phyloP scores from a whole-genome alignment of 2,113 vertebrate genomes.

The Strix aluco region DNA sequence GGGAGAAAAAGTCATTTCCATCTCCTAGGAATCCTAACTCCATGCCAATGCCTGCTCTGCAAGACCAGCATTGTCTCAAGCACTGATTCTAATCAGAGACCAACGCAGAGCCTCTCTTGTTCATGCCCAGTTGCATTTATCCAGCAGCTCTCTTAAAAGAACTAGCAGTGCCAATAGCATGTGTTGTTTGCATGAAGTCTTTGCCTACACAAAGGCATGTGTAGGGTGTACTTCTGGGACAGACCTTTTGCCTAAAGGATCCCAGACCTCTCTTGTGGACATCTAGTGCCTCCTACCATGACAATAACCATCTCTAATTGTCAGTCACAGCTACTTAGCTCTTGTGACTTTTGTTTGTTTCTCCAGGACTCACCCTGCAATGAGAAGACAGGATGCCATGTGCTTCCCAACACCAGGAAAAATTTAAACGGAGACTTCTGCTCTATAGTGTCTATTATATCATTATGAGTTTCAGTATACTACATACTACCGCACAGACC shows the following conservation, averaged over 20 bases:
- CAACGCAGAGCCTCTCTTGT: not conserved
- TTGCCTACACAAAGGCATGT: not conserved
- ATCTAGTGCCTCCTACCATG: not conserved
- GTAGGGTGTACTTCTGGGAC: not conserved
- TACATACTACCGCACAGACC: not conserved
- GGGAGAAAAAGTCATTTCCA: slow-evolving; percentile 27
- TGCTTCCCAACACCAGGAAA: not conserved
- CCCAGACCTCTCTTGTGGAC: not conserved
- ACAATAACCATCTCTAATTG: not conserved
- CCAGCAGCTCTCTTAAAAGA: not conserved
- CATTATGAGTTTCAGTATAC: not conserved
- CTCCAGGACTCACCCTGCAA: not conserved
- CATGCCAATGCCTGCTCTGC: not conserved
- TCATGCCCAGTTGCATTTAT: not conserved
- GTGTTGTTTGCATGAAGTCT: not conserved
- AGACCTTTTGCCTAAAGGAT: not conserved
- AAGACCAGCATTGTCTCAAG: slow-evolving; percentile 47
- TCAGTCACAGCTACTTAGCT: not conserved
- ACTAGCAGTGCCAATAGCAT: not conserved
- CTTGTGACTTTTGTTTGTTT: not conserved
- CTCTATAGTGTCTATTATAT: not conserved
- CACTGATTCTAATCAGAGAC: slow-evolving; percentile 54
- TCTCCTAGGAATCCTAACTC: slow-evolving; percentile 28
- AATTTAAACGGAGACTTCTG: not conserved
- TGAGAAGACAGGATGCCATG: not conserved